These are phyloP conservation scores for Synergus itoensis DNA, from an alignment of 2,888 invertebrate species.

Conservation along the genomic window DNA sequence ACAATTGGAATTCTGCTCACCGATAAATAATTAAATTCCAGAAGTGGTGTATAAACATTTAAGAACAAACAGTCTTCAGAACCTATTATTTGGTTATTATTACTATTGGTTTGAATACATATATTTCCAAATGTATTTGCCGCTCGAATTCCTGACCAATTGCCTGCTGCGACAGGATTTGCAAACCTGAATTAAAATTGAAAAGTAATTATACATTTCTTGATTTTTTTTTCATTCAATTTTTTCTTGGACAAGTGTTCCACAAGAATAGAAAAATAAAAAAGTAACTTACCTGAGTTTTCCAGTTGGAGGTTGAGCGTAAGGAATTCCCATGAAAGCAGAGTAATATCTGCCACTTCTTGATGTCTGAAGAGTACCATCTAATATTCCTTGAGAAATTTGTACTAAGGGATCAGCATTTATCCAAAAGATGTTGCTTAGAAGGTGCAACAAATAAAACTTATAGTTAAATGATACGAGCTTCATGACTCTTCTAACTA, in stretches of 20 bases:
- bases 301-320: conserved; percentile 74
- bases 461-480: background rate
- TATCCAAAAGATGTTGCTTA: background rate
- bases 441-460: background rate
- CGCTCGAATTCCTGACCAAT: conserved; percentile 46
- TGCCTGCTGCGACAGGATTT: conserved; percentile 47
- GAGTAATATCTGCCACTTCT: conserved; percentile 65
- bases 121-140: conserved; percentile 40
- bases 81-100: conserved; percentile 28
- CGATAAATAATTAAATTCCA: background rate
- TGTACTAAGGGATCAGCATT: conserved; percentile 59
- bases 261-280: too few species aligned
- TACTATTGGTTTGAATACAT: conserved; percentile 43
- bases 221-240: too few species aligned
- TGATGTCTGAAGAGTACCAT: conserved; percentile 64
- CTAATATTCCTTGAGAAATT: conserved; percentile 69
- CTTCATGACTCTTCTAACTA: background rate
- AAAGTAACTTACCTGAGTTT: conserved; percentile 75
- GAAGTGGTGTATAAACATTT: conserved; percentile 11
- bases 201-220: too few species aligned
- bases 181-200: background rate
- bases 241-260: too few species aligned
- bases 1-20: background rate
- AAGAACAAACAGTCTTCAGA: conserved; percentile 52
- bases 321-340: conserved; percentile 74